Percentiles rank a stretch among this genome's conserved stretches.
Conservation (phyloP, 2,888 invertebrate genomes). For the Matsumyia berberina region DNA sequence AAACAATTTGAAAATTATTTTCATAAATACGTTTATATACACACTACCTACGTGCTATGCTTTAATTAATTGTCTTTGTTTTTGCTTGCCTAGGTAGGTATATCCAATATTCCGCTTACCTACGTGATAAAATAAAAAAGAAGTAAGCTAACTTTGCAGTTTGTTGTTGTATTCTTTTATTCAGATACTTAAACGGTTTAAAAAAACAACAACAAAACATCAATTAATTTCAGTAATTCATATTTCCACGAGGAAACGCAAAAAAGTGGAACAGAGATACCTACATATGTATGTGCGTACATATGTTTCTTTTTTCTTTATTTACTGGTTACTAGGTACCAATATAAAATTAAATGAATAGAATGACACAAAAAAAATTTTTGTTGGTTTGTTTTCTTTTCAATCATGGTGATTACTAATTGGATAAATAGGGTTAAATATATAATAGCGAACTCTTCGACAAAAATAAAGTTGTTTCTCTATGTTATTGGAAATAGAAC, state of each 20-base stretch:
- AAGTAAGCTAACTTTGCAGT: not conserved
- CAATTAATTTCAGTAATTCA: conserved; percentile 3
- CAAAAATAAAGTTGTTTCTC: not conserved
- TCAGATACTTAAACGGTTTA: conserved; percentile 4
- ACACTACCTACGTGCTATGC: too few species aligned
- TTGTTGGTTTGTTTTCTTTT: not conserved
- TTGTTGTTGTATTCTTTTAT: not conserved
- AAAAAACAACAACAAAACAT: conserved; percentile 14
- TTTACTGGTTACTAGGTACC: conserved; percentile 2
- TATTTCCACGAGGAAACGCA: conserved; percentile 6
- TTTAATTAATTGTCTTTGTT: too few species aligned
- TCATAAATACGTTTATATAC: too few species aligned
- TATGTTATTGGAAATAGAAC: not conserved
- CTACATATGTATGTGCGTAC: not conserved
- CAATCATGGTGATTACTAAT: not conserved
- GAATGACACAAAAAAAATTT: not conserved
- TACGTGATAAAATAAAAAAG: conserved; percentile 1
- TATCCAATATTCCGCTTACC: not conserved
- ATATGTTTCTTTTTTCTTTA: not conserved
- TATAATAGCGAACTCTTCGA: not conserved
- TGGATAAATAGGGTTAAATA: conserved; percentile 19
- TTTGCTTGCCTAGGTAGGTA: too few species aligned
- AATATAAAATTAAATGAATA: conserved; percentile 6
- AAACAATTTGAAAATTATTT: too few species aligned
- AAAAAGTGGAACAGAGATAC: conserved; percentile 9